Base-by-base conservation (phyloP, 2,888 invertebrate species). In the Julus scandinavius region DNA sequence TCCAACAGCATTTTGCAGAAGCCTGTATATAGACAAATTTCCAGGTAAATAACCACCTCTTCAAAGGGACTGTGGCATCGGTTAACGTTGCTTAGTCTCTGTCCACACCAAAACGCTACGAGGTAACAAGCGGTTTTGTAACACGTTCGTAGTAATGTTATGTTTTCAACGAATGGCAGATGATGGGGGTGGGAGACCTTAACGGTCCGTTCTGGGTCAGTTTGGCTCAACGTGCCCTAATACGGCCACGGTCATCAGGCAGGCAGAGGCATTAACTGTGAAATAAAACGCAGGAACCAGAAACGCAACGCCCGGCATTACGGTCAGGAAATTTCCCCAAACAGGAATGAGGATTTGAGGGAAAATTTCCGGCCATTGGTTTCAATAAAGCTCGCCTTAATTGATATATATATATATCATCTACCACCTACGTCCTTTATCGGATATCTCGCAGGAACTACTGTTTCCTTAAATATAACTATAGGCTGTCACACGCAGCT, bases 301-400 rank as follows among this genome's bases (percentile, higher is more conserved):
- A 80, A 80, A 15, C 38, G 4, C 80, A 80, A 15, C 80, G 38
- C 13, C 38, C 80, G 38, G 80, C 80, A 80, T 80, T 80, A 40
- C 13, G 38, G 38, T 29, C 4, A 17, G 29, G 15, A 11, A 80
- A 80, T 80, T 38, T 80, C 80, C 38, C 80, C 80, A 13, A 40
- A 80, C 38, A 80, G 80, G 80, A 80, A 80, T 80, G 80, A 80
- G 80, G 80, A 80, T 80, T 80, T 80, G 38, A 7, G 38, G 80
- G 80, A 38, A 45, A 45, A 45, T 45, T 45, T 38, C 38, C 38
- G 80, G 80, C 13, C 80, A 13, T 29, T 38, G 80, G 80, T 29
- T 80, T 80, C 80, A 15, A 80, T 80, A 80, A 80, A 80, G 80
- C 80, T 80, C 80, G 80, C 80, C 80, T 80, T 80, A 80, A 80